phyloP scores from a whole-genome alignment of 1,140 invertebrate genomes.

The Drosophila pseudoananassae region DNA sequence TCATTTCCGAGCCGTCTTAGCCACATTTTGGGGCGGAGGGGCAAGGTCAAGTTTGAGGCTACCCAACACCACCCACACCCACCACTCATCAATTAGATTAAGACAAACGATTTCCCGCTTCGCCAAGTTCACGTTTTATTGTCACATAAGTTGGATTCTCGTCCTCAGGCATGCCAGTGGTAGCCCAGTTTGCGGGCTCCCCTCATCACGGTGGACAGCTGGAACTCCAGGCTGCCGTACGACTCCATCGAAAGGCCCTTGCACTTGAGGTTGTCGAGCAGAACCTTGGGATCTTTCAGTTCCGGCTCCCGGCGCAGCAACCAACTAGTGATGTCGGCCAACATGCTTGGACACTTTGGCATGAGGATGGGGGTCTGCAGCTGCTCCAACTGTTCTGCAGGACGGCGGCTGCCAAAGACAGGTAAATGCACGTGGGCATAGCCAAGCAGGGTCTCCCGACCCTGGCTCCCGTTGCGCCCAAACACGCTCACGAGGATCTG shows the following conservation, averaged over 20 bases:
- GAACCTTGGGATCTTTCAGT: slow-evolving; percentile 73
- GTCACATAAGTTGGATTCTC: slow-evolving; percentile 5
- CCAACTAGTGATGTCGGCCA: slow-evolving; percentile 75
- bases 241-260: slow-evolving; percentile 75
- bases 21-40: not conserved
- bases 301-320: slow-evolving; percentile 74
- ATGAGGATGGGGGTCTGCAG: slow-evolving; percentile 68
- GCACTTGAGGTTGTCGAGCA: slow-evolving; percentile 71
- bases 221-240: slow-evolving; percentile 61
- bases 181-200: slow-evolving; percentile 65
- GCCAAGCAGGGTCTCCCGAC: slow-evolving; percentile 72
- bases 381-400: slow-evolving; percentile 18
- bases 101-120: slow-evolving; percentile 56
- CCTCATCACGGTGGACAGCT: slow-evolving; percentile 55
- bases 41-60: slow-evolving; percentile 75
- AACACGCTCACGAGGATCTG: slow-evolving; percentile 83
- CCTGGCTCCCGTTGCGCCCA: slow-evolving; percentile 69
- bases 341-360: slow-evolving; percentile 69
- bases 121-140: slow-evolving; percentile 66
- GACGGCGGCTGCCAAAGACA: slow-evolving; percentile 50
- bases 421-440: slow-evolving; percentile 83
- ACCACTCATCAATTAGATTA: slow-evolving; percentile 67
- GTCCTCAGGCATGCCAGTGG: slow-evolving; percentile 61
- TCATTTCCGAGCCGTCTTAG: slow-evolving; percentile 18
- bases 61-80: not conserved